A percentile compares a stretch with the other conserved stretches of the same genome.
These are phyloP conservation scores for Rhopilema esculentum DNA, from an alignment of 30 jellyfish, hydroid and myxozoan genomes.

Conservation along the genomic window DNA sequence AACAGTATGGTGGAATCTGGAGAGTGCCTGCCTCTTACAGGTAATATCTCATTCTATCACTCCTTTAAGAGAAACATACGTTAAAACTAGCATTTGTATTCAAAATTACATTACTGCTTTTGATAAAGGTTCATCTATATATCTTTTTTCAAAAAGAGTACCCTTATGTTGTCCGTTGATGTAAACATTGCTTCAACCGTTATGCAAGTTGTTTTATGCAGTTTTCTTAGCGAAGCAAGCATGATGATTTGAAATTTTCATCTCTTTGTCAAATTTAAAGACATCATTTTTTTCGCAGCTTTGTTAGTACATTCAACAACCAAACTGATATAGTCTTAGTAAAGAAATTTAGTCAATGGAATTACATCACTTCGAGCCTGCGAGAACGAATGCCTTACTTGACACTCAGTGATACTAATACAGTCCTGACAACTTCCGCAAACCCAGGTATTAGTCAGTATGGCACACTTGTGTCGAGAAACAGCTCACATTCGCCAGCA, in stretches of 20 bases:
- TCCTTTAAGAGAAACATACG: too few species aligned
- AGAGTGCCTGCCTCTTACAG: conserved; percentile 93
- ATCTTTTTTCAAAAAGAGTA: too few species aligned
- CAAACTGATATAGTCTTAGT: conserved; percentile 91
- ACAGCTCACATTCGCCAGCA: conserved; percentile 82
- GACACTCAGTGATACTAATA: conserved; percentile 66
- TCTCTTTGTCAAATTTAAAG: too few species aligned
- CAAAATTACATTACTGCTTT: too few species aligned
- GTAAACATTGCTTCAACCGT: too few species aligned
- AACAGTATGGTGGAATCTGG: conserved; percentile 99
- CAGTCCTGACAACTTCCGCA: conserved; percentile 89
- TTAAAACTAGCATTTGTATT: too few species aligned
- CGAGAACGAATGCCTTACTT: conserved; percentile 97
- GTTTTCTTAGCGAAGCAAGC: too few species aligned
- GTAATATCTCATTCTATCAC: conserved; percentile 25
- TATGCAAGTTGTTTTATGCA: too few species aligned
- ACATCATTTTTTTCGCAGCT: too few species aligned
- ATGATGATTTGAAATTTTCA: too few species aligned
- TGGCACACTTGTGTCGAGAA: conserved; percentile 91
- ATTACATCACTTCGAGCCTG: conserved; percentile 77
- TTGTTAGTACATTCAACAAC: conserved; percentile 64
- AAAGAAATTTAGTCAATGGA: conserved; percentile 94
- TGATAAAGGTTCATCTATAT: too few species aligned
- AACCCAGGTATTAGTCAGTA: conserved; percentile 74
- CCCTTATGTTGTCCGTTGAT: too few species aligned